Conservation (phyloP, 2,113 vertebrate species). For the Malurus cyaneus region DNA sequence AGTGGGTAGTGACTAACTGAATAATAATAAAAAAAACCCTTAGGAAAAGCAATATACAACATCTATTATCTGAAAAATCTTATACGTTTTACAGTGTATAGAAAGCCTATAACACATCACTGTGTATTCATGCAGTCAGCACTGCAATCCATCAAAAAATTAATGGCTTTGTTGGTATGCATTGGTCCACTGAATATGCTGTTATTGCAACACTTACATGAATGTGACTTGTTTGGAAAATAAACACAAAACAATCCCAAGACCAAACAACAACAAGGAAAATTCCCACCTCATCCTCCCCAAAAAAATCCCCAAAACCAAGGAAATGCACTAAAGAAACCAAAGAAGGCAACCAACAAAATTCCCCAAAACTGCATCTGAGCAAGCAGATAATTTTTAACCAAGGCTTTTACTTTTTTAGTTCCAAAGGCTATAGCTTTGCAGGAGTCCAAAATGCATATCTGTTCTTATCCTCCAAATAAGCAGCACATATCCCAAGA, state of each 20-base stretch:
- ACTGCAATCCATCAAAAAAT: not conserved
- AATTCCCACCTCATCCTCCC: rapidly evolving
- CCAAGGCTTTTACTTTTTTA: not conserved
- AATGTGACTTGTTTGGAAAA: not conserved
- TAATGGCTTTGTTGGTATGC: not conserved
- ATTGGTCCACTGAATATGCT: not conserved
- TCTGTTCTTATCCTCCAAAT: not conserved
- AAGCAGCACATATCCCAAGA: not conserved
- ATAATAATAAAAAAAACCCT: not conserved
- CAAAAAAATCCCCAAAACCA: not conserved
- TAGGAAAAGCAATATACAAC: not conserved
- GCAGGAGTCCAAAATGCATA: not conserved
- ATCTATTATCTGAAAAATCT: not conserved
- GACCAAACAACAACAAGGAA: not conserved
- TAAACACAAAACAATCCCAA: not conserved
- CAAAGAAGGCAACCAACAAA: not conserved
- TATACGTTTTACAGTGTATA: not conserved
- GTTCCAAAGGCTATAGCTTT: not conserved
- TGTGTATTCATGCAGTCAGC: not conserved
- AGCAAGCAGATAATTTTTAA: not conserved
- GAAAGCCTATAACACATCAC: not conserved
- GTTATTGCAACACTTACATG: not conserved
- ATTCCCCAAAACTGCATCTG: not conserved
- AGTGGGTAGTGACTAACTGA: not conserved
- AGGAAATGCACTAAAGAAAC: not conserved